These are phyloP conservation scores for Oxygymnocypris stewartii DNA, from an alignment of 2,113 vertebrate species.

Conservation along the genomic window DNA sequence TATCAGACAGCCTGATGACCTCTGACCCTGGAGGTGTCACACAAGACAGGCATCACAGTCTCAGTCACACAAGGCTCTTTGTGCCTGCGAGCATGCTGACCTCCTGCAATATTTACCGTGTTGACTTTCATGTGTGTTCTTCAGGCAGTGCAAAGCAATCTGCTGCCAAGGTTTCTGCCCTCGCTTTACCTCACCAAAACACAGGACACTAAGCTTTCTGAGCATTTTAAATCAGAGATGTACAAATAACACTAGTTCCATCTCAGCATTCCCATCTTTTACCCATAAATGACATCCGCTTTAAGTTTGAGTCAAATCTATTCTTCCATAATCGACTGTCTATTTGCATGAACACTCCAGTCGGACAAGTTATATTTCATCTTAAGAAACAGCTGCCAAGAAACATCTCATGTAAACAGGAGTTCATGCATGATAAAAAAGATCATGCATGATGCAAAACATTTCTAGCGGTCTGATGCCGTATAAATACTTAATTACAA, in stretches of 20 bases:
- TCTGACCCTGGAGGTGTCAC: conserved; percentile 14
- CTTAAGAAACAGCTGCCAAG: neutral
- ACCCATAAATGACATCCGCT: neutral
- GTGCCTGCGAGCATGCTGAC: neutral
- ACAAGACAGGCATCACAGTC: conserved; percentile 7
- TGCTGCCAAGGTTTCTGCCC: neutral
- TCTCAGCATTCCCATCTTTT: neutral
- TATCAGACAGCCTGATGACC: neutral
- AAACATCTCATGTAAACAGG: neutral
- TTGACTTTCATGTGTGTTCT: conserved; percentile 39
- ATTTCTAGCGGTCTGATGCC: neutral
- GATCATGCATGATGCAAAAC: conserved; percentile 2
- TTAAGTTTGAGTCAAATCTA: neutral
- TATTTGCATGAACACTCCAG: neutral
- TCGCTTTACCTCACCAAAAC: neutral
- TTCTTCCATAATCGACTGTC: neutral
- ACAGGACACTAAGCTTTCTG: neutral
- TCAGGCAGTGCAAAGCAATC: conserved; percentile 12
- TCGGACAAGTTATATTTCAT: neutral
- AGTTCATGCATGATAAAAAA: neutral
- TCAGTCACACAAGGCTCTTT: neutral
- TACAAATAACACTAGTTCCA: neutral
- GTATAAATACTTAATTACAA: conserved; percentile 34
- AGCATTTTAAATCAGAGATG: neutral
- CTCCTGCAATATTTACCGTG: conserved; percentile 30